Evolutionary conservation across 2,888 invertebrate species (phyloP), one percentile per base, ranked within the genome.

Genomic region (Endotricha flammealis): DNA sequence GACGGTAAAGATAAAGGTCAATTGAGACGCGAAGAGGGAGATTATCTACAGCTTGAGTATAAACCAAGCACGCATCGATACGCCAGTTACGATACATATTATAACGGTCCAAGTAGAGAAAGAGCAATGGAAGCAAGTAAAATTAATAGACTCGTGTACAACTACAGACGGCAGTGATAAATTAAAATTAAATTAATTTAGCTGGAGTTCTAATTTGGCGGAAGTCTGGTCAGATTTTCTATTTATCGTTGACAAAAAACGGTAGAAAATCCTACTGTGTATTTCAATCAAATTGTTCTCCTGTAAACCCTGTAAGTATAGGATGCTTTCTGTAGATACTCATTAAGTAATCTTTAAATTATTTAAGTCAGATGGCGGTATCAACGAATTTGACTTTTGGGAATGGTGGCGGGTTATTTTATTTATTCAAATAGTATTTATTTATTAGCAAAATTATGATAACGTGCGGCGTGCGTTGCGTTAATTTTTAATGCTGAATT

Each of bases 81-180:
- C 39, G 80, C 82, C 4, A 75, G 73, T 41, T 87, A 86, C 44
- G 85, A 83, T 33, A 75, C 77, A 0, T 83, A 82, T 44, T 86
- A 87, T 46, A 73, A 63, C 36, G 58, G 53, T 12, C 72, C 73
- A 20, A 17, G 50, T 2, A 67, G 68, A 51, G 70, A 71, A 42
- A 69, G 73, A 16, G 72, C 66, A 5, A 71, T 78, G 36, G 73
- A 87, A 56, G 57, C 80, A 24, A 87, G 87, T 52, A 81, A 85
- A 62, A 86, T 87, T 31, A 87, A 87, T 65, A 76, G 74, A 59
- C 63, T 87, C 50, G 87, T 87, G 43, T 87, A 87, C 55, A 87
- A 87, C 51, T 87, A 86, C 44, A 77, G 76, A 48, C 61, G 80
- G 40, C 81, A 83, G 37, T 82, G 44, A 69, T 34, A 17, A 7